Evolutionary conservation across 2,888 invertebrate species (phyloP).

Genomic region (Mycalesis mineus): DNA sequence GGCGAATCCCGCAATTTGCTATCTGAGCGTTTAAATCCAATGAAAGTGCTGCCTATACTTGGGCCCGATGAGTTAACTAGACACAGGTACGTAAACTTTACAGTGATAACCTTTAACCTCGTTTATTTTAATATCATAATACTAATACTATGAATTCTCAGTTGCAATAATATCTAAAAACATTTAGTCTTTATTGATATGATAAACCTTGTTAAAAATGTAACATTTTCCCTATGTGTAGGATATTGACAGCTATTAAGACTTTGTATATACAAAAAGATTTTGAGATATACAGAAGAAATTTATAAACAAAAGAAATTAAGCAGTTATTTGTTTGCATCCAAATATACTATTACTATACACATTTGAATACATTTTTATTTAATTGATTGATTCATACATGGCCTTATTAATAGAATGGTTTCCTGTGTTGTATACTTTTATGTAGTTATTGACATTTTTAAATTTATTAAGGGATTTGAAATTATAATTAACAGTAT

Average conservation of each 20-base stretch:
- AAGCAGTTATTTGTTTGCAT: no score
- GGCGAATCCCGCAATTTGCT: conserved; percentile 68
- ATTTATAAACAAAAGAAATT: no score
- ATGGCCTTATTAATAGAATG: no score
- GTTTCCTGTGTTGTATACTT: no score
- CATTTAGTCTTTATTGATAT: not conserved
- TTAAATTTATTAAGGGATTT: no score
- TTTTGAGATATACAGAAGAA: no score
- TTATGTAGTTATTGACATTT: no score
- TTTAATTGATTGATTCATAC: no score
- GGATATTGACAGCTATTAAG: not conserved
- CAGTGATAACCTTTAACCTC: conserved; percentile 6
- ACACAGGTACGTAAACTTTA: conserved; percentile 61
- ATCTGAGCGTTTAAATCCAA: conserved; percentile 81
- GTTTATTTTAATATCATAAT: not conserved
- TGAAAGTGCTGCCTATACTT: conserved; percentile 81
- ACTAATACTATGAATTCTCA: not conserved
- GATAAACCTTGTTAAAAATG: not conserved
- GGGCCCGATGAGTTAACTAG: conserved; percentile 55
- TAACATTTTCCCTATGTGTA: not conserved
- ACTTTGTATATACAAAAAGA: not conserved
- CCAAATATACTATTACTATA: no score
- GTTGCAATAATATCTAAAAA: not conserved
- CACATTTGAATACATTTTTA: no score
- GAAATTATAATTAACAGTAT: no score